A percentile compares a stretch with the other conserved stretches of the same genome.
Conservation (phyloP, 2,888 invertebrate genomes). For the Nebria salina region DNA sequence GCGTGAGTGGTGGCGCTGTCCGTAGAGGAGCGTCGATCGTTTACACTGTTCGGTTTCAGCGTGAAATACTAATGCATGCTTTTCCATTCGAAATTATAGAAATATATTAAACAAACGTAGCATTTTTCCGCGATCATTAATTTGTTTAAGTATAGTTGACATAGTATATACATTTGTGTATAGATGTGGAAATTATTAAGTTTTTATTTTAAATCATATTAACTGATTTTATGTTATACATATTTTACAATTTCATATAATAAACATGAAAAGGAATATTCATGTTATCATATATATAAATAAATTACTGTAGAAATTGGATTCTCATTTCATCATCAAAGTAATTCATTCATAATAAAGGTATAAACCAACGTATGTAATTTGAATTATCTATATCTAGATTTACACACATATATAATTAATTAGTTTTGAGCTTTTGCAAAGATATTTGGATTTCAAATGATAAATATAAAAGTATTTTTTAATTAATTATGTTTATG, state of each 20-base stretch:
- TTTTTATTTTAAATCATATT: too few relatives aligned
- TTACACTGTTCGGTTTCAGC: neutral
- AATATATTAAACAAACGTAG: neutral
- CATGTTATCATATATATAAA: neutral
- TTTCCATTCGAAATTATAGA: neutral
- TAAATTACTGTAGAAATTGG: neutral
- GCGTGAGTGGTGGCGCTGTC: too few relatives aligned
- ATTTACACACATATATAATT: slow-evolving; percentile 12
- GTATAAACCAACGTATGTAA: neutral
- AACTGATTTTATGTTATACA: too few relatives aligned
- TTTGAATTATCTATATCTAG: neutral
- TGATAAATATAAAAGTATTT: too few relatives aligned
- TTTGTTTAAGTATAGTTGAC: neutral
- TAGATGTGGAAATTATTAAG: too few relatives aligned
- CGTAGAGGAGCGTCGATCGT: too few relatives aligned
- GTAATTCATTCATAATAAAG: neutral
- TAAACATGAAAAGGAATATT: too few relatives aligned
- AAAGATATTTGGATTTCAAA: neutral
- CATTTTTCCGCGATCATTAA: neutral
- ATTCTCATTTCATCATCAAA: neutral
- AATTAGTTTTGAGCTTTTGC: neutral
- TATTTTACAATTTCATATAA: too few relatives aligned
- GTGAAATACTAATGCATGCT: neutral
- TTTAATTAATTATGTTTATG: too few relatives aligned
- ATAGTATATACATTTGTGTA: neutral